phyloP scores from a whole-genome alignment of 2,888 invertebrate species.

The Lapara coniferarum region DNA sequence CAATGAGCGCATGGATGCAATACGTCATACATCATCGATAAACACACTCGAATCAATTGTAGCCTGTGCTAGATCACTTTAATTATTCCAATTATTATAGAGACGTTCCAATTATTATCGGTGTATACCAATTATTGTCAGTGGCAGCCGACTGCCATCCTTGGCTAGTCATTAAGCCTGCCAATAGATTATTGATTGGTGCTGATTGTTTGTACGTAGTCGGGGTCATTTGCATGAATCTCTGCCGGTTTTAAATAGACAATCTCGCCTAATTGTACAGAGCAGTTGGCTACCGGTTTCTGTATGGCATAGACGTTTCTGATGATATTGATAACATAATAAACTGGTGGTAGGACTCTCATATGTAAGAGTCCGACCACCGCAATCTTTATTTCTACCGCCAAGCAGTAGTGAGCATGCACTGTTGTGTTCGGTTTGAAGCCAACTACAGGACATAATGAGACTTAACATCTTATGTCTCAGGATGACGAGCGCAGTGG shows the following conservation, averaged over 20 bases:
- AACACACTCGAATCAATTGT: constrained; percentile 50
- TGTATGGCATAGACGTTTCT: no score
- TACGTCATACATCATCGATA: constrained; percentile 29
- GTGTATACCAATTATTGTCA: constrained; percentile 68
- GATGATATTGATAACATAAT: no score
- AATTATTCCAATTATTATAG: constrained; percentile 75
- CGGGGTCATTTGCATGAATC: constrained; percentile 78
- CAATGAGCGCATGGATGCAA: not conserved
- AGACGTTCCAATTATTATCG: constrained; percentile 69
- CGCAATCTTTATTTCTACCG: no score
- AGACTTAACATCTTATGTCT: no score
- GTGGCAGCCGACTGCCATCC: constrained; percentile 67
- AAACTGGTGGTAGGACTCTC: no score
- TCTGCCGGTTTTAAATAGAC: constrained; percentile 71
- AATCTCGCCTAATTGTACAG: constrained; percentile 72
- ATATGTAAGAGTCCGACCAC: no score
- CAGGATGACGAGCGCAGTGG: no score
- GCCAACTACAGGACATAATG: no score
- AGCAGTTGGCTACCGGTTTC: constrained; percentile 43
- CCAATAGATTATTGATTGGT: constrained; percentile 83
- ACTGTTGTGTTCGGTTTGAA: no score
- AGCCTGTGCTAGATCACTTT: constrained; percentile 54
- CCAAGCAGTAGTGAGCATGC: no score
- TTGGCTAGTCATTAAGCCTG: constrained; percentile 79
- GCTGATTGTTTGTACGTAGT: constrained; percentile 72